Evolutionary conservation across 1,140 invertebrate genomes (phyloP).

Genomic region (Pseudomyrmex dendroicus): DNA sequence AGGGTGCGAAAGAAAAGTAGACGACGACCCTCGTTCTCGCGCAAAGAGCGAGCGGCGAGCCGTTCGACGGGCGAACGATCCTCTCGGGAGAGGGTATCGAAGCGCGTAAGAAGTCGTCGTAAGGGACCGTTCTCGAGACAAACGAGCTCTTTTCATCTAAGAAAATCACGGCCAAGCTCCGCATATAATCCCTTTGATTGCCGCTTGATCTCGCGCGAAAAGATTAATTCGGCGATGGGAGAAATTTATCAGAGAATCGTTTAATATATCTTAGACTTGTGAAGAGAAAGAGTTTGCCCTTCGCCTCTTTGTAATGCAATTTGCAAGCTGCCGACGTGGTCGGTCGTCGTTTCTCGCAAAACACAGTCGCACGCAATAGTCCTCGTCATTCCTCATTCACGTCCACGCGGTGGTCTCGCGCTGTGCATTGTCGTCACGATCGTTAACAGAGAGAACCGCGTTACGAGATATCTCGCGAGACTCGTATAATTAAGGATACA

Average conservation of each 20-base stretch:
- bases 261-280: constrained; percentile 6
- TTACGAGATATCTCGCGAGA: constrained; percentile 29
- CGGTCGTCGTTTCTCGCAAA: neutral
- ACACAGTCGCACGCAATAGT: neutral
- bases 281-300: neutral
- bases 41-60: constrained; percentile 16
- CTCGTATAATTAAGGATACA: constrained; percentile 71
- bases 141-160: constrained; percentile 10
- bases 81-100: constrained; percentile 63
- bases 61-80: constrained; percentile 51
- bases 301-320: neutral
- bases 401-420: constrained; percentile 27
- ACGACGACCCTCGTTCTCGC: constrained; percentile 50
- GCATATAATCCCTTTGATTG: constrained; percentile 6
- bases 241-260: constrained; percentile 1
- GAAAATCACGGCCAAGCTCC: constrained; percentile 17
- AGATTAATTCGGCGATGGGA: constrained; percentile 27
- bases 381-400: constrained; percentile 12
- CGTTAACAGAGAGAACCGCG: constrained; percentile 20
- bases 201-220: neutral
- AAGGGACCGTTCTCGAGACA: constrained; percentile 47
- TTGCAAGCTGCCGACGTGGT: neutral
- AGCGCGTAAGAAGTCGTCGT: constrained; percentile 49
- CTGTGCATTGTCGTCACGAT: neutral
- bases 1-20: constrained; percentile 61